Evolutionary conservation across 2,113 vertebrate species (phyloP).

Genomic region (Falcunculus frontatus): DNA sequence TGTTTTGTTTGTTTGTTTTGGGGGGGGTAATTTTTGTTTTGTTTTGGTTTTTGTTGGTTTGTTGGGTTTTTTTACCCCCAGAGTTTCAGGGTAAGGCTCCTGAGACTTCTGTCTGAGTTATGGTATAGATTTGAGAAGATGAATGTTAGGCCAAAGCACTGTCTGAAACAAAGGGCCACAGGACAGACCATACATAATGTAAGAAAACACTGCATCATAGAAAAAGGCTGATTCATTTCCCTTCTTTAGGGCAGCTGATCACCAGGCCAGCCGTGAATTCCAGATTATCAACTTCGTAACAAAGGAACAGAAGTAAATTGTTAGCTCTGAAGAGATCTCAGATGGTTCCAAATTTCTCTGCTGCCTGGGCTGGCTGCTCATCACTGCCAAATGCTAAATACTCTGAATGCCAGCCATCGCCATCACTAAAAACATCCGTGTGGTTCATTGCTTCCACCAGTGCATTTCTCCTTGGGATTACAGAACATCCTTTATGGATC

Average conservation of each 20-base stretch:
- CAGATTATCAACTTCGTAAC: not conserved
- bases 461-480: not conserved
- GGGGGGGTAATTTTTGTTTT: too few relatives aligned
- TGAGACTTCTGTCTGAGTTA: not conserved
- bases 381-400: not conserved
- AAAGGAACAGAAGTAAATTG: conserved; percentile 14
- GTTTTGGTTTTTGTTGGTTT: too few relatives aligned
- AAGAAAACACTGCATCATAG: not conserved
- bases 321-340: not conserved
- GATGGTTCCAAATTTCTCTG: not conserved
- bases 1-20: not conserved
- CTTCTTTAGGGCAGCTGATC: not conserved
- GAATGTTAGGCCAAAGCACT: not conserved
- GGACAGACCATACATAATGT: not conserved
- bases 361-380: not conserved
- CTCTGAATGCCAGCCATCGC: not conserved
- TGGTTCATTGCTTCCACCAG: not conserved
- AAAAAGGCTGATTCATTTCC: not conserved
- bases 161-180: not conserved
- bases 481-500: not conserved
- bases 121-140: not conserved
- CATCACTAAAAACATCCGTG: not conserved
- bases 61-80: not conserved
- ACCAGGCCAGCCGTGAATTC: not conserved
- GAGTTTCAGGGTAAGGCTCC: not conserved